Conservation (phyloP, 2,888 invertebrate genomes). For the Lobophora halterata region DNA sequence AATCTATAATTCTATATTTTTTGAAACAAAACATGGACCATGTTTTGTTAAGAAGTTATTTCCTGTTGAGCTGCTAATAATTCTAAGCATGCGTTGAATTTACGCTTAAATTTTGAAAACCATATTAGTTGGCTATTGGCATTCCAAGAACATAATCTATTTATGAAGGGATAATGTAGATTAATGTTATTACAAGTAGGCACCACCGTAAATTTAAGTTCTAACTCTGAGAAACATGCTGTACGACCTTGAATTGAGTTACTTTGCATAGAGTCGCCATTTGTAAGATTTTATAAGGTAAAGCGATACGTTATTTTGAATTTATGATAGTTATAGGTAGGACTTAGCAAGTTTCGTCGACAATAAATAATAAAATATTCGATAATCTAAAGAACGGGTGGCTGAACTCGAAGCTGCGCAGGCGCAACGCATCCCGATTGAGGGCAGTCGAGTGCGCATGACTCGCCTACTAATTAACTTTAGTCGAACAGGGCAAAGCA, state of each 20-base stretch:
- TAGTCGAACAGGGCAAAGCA: conserved; percentile 48
- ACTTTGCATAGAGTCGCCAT: conserved; percentile 20
- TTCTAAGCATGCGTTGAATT: conserved; percentile 33
- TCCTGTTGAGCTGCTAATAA: conserved; percentile 34
- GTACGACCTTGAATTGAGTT: conserved; percentile 32
- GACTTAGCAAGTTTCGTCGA: conserved; percentile 33
- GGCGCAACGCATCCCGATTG: conserved; percentile 57
- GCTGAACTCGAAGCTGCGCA: conserved; percentile 49
- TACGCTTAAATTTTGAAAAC: conserved; percentile 35
- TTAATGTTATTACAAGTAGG: conserved; percentile 26
- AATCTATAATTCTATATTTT: conserved; percentile 12
- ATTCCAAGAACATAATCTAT: conserved; percentile 42
- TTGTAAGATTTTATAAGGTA: conserved; percentile 21
- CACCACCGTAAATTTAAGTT: conserved; percentile 21
- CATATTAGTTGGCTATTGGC: conserved; percentile 36
- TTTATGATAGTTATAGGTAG: conserved; percentile 26
- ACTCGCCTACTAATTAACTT: conserved; percentile 59
- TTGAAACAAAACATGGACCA: conserved; percentile 13
- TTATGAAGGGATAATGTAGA: conserved; percentile 24
- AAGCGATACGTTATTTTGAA: conserved; percentile 12
- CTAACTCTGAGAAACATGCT: conserved; percentile 29
- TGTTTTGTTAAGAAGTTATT: conserved; percentile 35
- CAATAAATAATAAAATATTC: conserved; percentile 42
- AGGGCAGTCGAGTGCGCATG: conserved; percentile 58
- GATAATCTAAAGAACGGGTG: conserved; percentile 41